Evolutionary conservation across 2,888 invertebrate genomes (phyloP).

Genomic region (Boloria selene): DNA sequence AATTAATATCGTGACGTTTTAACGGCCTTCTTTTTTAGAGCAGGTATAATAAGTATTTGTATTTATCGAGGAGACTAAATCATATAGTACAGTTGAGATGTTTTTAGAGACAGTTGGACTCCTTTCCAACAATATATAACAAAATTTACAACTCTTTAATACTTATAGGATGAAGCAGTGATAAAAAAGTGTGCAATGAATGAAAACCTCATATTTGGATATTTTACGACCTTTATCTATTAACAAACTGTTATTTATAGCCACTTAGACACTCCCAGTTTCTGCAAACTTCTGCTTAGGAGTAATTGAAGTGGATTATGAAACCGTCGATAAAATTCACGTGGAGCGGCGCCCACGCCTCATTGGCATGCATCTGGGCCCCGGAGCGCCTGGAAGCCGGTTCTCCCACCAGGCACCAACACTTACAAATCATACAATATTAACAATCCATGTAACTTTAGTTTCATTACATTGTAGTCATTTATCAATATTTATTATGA

Average conservation of each 20-base stretch:
- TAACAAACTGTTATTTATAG: conserved; percentile 19
- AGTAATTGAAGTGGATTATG: conserved; percentile 50
- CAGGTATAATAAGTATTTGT: too few species aligned
- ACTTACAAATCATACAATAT: conserved; percentile 26
- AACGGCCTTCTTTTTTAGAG: too few species aligned
- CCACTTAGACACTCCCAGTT: conserved; percentile 17
- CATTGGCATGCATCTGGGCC: conserved; percentile 69
- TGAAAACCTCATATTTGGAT: conserved; percentile 6
- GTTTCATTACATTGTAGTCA: not conserved
- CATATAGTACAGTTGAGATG: too few species aligned
- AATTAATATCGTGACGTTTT: too few species aligned
- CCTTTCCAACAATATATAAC: too few species aligned
- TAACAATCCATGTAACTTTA: conserved; percentile 16
- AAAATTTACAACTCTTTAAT: too few species aligned
- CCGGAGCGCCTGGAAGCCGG: conserved; percentile 57
- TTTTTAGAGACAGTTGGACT: too few species aligned
- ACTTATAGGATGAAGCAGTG: too few species aligned
- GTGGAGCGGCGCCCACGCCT: conserved; percentile 67
- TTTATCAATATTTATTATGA: too few species aligned
- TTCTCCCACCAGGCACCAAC: conserved; percentile 67
- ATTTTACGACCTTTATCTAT: conserved; percentile 6
- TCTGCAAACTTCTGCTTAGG: conserved; percentile 23
- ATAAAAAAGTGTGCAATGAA: not conserved
- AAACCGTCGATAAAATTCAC: conserved; percentile 64
- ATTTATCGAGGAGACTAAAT: too few species aligned